Evolutionary conservation across 2,888 invertebrate genomes (phyloP), one percentile per base, ranked within the genome.

Genomic region (Lepidocyrtinus sp.): DNA sequence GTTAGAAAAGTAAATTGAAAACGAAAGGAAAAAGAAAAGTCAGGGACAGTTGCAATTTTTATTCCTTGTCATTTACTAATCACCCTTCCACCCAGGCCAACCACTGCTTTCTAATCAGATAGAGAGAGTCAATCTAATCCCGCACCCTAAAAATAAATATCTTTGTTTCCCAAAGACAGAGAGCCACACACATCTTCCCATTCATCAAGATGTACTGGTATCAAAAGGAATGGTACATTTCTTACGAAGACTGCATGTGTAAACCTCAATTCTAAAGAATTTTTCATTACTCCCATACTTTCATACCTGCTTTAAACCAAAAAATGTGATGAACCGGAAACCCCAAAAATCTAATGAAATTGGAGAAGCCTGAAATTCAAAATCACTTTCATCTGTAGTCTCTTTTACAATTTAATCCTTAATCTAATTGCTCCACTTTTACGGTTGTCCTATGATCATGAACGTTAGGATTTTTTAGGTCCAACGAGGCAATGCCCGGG

Each of bases 51-150:
- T 70, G 82, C 70, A 81, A 82, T 84, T 82, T 82, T 83, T 82
- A 83, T 82, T 80, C 73, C 82, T 79, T 84, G 84, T 83, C 84
- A 83, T 81, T 84, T 84, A 84, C 84, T 84, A 84, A 84, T 84
- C 84, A 82, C 83, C 82, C 78, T 81, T 84, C 81, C 71, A 82
- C 84, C 81, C 71, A 79, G 81, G 77, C 82, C 84, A 81, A 82
- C 82, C 81, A 82, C 82, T 81, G 82, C 76, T 84, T 82, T 50
- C 75, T 82, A 84, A 84, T 84, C 84, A 84, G 73, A 79, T 68
- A 82, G 74, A 75, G 27, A 17, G 25, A 73, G 72, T 71, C 70
- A 55, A 46, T 69, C 27, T 61, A 36, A 22, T 19, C 67, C 67
- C 67, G 63, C 67, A 65, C 67, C 19, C 71, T 62, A 36, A 36